Conservation (phyloP, 2,113 vertebrate genomes). For the Protobothrops flavoviridis region DNA sequence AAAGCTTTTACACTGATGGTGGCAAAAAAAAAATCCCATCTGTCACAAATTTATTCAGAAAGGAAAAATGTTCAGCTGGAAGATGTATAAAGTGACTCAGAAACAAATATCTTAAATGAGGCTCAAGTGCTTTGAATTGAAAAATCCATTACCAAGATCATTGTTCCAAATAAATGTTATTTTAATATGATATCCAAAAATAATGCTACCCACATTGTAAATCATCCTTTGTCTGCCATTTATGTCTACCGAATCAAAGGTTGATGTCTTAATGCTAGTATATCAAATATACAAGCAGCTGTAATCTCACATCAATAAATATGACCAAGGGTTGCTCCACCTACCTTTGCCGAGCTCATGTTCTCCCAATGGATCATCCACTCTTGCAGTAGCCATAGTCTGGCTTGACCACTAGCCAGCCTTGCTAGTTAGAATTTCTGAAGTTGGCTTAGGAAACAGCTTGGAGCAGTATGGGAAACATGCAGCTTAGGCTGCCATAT, state of each 20-base stretch:
- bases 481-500: neutral
- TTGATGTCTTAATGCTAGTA: neutral
- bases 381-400: neutral
- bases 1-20: neutral
- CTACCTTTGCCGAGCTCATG: neutral
- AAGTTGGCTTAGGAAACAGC: neutral
- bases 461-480: neutral
- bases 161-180: neutral
- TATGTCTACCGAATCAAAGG: neutral
- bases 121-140: neutral
- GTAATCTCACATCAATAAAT: neutral
- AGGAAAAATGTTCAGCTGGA: neutral
- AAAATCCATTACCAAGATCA: slow-evolving; percentile 6
- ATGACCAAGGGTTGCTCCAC: neutral
- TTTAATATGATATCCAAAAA: neutral
- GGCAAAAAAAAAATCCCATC: neutral
- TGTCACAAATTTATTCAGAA: neutral
- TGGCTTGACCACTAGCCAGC: neutral
- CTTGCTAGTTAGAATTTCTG: neutral
- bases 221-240: neutral
- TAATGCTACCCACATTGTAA: neutral
- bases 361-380: neutral
- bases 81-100: neutral
- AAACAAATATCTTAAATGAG: slow-evolving; percentile 1
- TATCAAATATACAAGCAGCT: neutral